Conservation (phyloP, 2,888 invertebrate species). For the Andrena bucephala region DNA sequence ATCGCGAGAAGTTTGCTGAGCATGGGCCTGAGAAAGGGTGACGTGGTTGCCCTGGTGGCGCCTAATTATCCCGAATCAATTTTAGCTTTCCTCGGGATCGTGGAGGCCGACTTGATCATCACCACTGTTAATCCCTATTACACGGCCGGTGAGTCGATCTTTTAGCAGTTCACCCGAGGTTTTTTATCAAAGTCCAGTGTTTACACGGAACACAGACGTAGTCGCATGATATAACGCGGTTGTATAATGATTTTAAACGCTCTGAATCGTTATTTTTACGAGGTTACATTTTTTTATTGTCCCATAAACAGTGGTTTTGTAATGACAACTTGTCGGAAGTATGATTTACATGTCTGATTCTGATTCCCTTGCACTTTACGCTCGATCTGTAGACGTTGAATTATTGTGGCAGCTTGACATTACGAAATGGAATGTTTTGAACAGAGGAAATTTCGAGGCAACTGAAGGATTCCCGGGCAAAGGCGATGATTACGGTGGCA, state of each 20-base stretch:
- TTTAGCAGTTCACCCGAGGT: neutral
- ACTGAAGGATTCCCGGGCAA: slow-evolving; percentile 87
- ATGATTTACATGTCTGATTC: neutral
- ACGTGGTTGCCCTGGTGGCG: slow-evolving; percentile 90
- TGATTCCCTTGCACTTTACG: neutral
- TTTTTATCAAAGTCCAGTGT: neutral
- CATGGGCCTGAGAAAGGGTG: slow-evolving; percentile 88
- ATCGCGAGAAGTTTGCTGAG: slow-evolving; percentile 89
- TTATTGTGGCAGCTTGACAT: neutral
- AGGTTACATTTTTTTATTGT: too few species aligned
- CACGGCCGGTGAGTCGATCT: slow-evolving; percentile 85
- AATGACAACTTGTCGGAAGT: too few species aligned
- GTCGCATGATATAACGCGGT: too few species aligned
- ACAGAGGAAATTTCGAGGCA: slow-evolving; percentile 90
- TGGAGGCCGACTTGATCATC: slow-evolving; percentile 89
- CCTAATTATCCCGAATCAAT: slow-evolving; percentile 93
- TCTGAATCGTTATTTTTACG: too few species aligned
- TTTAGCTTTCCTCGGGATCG: slow-evolving; percentile 88
- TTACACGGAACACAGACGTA: too few species aligned
- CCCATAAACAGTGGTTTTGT: too few species aligned
- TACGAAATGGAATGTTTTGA: neutral
- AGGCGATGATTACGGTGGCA: slow-evolving; percentile 88
- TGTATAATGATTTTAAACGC: too few species aligned
- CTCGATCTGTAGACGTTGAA: too few species aligned
- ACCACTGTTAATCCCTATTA: slow-evolving; percentile 92